Base-by-base conservation (phyloP, 1,140 invertebrate genomes). In the Euwallacea fornicatus region DNA sequence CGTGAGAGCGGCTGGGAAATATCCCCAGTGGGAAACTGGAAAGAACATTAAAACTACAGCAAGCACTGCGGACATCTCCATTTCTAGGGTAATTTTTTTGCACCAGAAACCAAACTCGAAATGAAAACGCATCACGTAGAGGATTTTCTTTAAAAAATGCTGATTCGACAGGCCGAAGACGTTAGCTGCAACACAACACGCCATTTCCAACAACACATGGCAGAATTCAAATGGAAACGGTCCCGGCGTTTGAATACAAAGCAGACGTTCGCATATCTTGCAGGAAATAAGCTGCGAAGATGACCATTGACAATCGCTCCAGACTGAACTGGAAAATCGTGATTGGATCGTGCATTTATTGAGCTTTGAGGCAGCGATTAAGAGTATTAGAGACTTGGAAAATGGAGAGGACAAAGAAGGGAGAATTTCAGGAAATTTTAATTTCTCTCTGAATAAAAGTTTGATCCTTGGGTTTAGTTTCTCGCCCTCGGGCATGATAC, bases 281-380 rank as follows among this genome's bases (percentile, higher is more conserved):
- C 66, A 61, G 73, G 73, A 74, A 74, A 74, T 74, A 74, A 74
- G 71, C 71, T 69, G 67, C 73, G 69, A 74, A 74, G 73, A 73
- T 71, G 73, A 74, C 21, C 67, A 74, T 68, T 72, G 64, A 63
- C 73, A 74, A 72, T 74, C 67, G 65, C 65, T 67, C 7, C 42
- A 21, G 21, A 16, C 9, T 41, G 59, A 15, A n/a, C 10, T 33
- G 59, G 8, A 13, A 15, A 8, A 55, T 16, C 16, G 42, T 11
- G 11, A 8, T 33, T 33, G 21, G 21, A 33, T 33, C 21, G 4
- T 33, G 21, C 21, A 33, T 33, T 33, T 33, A 33, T 33, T 33
- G 21, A 33, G 21, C 21, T 1, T 33, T 33, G 21, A 33, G 21
- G 21, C 21, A 33, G 21, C 21, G 21, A 33, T 33, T 33, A 33